Base-by-base conservation (phyloP, 1,140 invertebrate genomes). In the Calliopsis andreniformis region DNA sequence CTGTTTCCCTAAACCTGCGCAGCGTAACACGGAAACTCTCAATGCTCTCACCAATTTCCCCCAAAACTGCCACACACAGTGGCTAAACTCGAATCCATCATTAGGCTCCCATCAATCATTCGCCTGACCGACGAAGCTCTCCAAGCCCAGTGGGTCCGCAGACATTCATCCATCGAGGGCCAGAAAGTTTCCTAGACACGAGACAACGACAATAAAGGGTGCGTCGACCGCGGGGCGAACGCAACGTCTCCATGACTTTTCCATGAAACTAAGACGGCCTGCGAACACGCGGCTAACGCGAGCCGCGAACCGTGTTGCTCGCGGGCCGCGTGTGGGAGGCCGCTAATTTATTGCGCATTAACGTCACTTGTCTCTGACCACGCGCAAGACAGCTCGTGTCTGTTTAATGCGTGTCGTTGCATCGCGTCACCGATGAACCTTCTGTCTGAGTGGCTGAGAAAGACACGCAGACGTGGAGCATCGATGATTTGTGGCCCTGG, bases 321-420 rank as follows among this genome's bases (percentile, higher is more conserved):
- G 16, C 32, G 66, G 47, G 42, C 45, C 69, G 73, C 80, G 88
- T 62, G 89, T 89, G 83, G 88, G 90, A 87, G 89, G 84, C 79
- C 78, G 84, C 86, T 91, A 91, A 91, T 91, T 91, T 90, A 91
- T 90, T 87, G 88, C 88, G 81, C 87, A 89, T 91, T 91, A 91
- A 90, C 88, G 89, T 90, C 89, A 90, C 89, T 90, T 87, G 87
- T 86, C 79, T 86, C 86, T 86, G 85, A 81, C 86, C 87, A 87
- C 79, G 87, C 83, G 70, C 71, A 66, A 64, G 73, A 70, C 55
- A 23, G 55, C 47, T 16, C 68, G 59, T 61, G 55, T 61, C 61
- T 43, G 32, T 66, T n/a, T 55, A 45, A 30, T 51, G 61, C 42
- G 67, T 56, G 69, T 81, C 39, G 45, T 72, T 43, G 66, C 49